Conservation (phyloP, 2,113 vertebrate species). For the Melozone crissalis region DNA sequence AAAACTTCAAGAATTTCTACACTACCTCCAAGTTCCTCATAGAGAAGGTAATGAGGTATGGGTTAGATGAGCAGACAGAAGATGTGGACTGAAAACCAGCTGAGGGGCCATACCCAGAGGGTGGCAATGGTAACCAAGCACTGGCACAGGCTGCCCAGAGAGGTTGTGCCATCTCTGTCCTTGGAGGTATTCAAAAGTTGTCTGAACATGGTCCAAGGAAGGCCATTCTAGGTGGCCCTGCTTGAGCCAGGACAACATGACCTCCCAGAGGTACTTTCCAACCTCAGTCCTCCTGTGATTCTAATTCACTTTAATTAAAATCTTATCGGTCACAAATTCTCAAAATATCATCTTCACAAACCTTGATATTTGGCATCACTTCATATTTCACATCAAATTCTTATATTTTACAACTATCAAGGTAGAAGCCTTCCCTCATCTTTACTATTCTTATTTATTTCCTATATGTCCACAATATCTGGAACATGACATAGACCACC, state of each 20-base stretch:
- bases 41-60: background rate
- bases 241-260: background rate
- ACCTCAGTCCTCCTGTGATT: background rate
- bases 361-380: background rate
- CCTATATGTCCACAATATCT: background rate
- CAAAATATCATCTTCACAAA: background rate
- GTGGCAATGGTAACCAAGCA: background rate
- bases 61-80: background rate
- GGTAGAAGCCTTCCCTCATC: background rate
- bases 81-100: background rate
- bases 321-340: background rate
- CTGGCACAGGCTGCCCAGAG: background rate
- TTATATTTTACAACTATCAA: background rate
- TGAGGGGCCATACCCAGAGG: background rate
- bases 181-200: background rate
- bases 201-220: background rate
- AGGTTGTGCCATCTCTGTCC: background rate
- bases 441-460: background rate
- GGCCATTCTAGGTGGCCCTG: background rate
- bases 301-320: background rate
- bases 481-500: background rate
- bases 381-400: background rate
- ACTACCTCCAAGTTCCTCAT: background rate
- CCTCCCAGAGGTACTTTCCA: background rate
- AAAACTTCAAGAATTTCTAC: background rate